A percentile compares a stretch with the other conserved stretches of the same genome.
Conservation (phyloP, 2,797 vertebrate species). For the Micrastur ruficollis region DNA sequence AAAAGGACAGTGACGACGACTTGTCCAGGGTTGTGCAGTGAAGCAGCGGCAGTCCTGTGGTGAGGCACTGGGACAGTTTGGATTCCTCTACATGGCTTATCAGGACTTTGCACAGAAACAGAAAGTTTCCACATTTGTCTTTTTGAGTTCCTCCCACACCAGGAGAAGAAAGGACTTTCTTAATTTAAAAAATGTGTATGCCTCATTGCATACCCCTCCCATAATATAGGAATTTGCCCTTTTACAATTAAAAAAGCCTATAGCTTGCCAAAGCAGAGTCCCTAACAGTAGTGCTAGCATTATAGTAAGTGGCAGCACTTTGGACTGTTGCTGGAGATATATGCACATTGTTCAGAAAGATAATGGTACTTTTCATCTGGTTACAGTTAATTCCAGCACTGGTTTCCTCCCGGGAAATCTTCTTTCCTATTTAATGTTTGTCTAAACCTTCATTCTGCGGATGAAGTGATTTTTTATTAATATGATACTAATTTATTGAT, state of each 20-base stretch:
- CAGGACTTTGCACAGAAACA: background rate
- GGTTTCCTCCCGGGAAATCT: slow-evolving; percentile 3
- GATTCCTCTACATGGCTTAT: background rate
- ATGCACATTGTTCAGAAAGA: background rate
- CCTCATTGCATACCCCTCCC: background rate
- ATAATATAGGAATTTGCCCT: background rate
- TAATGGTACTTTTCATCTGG: background rate
- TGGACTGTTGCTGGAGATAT: background rate
- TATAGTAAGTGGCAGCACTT: background rate
- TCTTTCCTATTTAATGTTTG: slow-evolving; percentile 31
- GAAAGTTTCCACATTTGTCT: background rate
- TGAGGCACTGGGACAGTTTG: background rate
- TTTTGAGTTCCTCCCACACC: background rate
- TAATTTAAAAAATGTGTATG: slow-evolving; percentile 4
- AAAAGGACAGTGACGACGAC: background rate
- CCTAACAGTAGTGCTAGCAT: background rate
- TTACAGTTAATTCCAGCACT: slow-evolving; percentile 2
- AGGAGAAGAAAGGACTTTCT: background rate
- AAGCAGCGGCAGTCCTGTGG: background rate
- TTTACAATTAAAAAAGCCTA: background rate
- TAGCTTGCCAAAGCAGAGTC: background rate
- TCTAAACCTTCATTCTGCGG: background rate
- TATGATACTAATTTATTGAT: background rate
- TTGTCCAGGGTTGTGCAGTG: background rate
- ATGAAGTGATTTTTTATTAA: background rate